Conservation (phyloP, 2,888 invertebrate genomes). For the Heterodera filipjevi region DNA sequence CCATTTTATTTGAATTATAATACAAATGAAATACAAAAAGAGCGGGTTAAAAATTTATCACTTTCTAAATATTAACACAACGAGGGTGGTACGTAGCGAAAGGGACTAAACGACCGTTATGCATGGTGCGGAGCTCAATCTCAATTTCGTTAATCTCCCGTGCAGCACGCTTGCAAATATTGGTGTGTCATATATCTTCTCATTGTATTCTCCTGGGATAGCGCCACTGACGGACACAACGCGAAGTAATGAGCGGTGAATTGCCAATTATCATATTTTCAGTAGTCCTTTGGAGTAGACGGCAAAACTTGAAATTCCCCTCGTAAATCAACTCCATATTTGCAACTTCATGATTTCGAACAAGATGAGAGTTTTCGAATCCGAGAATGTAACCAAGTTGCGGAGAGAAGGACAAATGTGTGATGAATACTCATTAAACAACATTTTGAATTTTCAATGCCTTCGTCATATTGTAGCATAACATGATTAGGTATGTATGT, state of each 20-base stretch:
- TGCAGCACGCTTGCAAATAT: conserved; percentile 18
- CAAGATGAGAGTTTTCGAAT: conserved; percentile 5
- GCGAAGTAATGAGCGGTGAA: conserved; percentile 10
- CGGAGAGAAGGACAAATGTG: conserved; percentile 5
- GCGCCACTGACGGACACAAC: conserved; percentile 24
- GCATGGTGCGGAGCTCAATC: conserved; percentile 19
- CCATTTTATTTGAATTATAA: conserved; percentile 23
- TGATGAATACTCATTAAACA: not conserved
- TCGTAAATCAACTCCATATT: conserved; percentile 24
- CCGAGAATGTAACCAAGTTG: conserved; percentile 18
- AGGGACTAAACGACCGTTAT: conserved; percentile 4
- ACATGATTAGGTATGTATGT: not conserved
- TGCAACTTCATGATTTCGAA: not conserved
- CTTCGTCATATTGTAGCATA: not conserved
- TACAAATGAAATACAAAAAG: not conserved
- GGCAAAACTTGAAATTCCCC: conserved; percentile 24
- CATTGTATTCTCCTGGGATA: conserved; percentile 28
- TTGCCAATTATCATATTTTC: conserved; percentile 30
- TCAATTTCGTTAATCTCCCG: conserved; percentile 27
- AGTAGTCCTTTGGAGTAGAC: conserved; percentile 13
- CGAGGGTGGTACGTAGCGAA: conserved; percentile 5
- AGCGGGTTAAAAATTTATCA: conserved; percentile 21
- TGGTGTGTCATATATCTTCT: conserved; percentile 31
- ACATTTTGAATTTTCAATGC: not conserved
- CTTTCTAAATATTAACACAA: conserved; percentile 22